Conservation (phyloP, 2,797 vertebrate genomes). For the Phoebastria nigripes region DNA sequence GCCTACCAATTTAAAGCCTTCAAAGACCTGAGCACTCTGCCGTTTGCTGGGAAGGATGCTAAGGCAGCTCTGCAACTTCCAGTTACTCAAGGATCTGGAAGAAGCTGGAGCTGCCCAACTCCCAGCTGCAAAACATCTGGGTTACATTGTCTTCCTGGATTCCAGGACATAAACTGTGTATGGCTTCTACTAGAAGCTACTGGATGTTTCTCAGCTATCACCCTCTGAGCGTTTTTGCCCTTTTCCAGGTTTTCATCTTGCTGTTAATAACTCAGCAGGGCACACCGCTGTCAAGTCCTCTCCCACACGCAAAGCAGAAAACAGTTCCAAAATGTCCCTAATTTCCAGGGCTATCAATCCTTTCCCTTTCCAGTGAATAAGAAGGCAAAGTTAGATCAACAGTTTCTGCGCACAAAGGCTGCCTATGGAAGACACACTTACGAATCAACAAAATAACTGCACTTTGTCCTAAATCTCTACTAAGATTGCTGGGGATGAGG, state of each 20-base stretch:
- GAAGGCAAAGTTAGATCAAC: background rate
- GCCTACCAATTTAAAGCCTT: background rate
- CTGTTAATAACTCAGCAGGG: background rate
- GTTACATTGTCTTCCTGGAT: conserved; percentile 50
- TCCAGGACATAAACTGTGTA: conserved; percentile 40
- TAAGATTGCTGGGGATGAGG: background rate
- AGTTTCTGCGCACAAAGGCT: background rate
- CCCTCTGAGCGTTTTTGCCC: background rate
- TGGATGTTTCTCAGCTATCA: conserved; percentile 20
- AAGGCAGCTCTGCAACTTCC: background rate
- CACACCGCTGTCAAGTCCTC: background rate
- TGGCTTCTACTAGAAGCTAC: conserved; percentile 53
- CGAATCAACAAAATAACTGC: background rate
- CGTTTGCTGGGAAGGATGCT: background rate
- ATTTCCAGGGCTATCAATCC: background rate
- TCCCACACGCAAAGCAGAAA: background rate
- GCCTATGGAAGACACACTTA: background rate
- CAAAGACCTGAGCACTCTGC: background rate
- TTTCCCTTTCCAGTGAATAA: background rate
- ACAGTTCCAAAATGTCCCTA: background rate
- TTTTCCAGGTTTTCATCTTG: background rate
- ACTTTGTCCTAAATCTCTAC: background rate
- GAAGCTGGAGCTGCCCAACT: background rate
- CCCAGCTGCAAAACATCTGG: conserved; percentile 56
- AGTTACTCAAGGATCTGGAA: background rate